A percentile compares a stretch with the other conserved stretches of the same genome.
phyloP scores from a whole-genome alignment of 2,888 invertebrate genomes.

The Heliconius sara region DNA sequence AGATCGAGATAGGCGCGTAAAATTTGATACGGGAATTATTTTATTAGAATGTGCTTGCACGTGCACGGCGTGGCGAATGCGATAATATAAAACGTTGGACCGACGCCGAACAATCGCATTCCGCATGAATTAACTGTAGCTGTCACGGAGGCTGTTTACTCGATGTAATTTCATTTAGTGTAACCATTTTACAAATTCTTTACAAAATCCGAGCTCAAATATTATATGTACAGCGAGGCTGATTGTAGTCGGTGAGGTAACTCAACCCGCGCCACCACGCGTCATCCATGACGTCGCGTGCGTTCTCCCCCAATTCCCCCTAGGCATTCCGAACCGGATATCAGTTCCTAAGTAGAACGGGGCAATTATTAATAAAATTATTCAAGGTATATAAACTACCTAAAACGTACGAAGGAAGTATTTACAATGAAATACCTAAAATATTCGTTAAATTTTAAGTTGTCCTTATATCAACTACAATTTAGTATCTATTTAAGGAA shows the following conservation, averaged over 20 bases:
- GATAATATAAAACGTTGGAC: slow-evolving; percentile 75
- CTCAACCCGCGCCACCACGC: slow-evolving; percentile 44
- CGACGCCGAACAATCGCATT: slow-evolving; percentile 79
- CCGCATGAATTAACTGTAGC: slow-evolving; percentile 79
- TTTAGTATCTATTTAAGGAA: not conserved
- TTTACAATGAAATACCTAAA: not conserved
- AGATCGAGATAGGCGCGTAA: slow-evolving; percentile 82
- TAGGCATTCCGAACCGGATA: slow-evolving; percentile 63
- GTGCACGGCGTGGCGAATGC: slow-evolving; percentile 82
- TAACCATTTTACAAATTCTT: slow-evolving; percentile 65
- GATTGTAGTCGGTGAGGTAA: slow-evolving; percentile 35
- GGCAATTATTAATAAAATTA: slow-evolving; percentile 59
- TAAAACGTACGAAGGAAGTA: not conserved
- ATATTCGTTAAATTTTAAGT: not conserved
- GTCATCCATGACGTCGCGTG: slow-evolving; percentile 72
- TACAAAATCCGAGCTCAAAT: slow-evolving; percentile 25
- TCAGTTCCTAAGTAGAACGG: slow-evolving; percentile 64
- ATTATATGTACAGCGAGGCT: slow-evolving; percentile 18
- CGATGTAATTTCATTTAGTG: slow-evolving; percentile 70
- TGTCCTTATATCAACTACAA: not conserved
- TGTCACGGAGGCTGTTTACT: slow-evolving; percentile 65
- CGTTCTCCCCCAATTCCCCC: slow-evolving; percentile 55
- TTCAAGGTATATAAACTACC: not conserved
- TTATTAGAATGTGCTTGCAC: slow-evolving; percentile 81
- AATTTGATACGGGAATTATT: slow-evolving; percentile 84